phyloP scores from a whole-genome alignment of 2,797 vertebrate genomes.

The Coendou prehensilis region DNA sequence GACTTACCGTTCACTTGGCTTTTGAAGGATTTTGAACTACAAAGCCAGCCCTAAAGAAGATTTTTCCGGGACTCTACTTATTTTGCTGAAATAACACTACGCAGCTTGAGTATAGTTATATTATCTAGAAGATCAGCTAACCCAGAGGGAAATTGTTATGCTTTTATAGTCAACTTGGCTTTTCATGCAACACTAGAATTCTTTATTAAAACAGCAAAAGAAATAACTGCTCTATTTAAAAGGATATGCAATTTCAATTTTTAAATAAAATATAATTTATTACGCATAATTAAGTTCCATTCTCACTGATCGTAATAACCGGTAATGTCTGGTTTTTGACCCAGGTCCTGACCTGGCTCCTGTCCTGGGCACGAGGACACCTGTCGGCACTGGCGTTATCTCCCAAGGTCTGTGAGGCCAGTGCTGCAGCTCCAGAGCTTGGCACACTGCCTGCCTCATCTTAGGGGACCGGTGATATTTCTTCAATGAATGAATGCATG shows the following conservation, averaged over 20 bases:
- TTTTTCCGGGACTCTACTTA: background rate
- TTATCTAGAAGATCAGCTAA: background rate
- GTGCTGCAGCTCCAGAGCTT: background rate
- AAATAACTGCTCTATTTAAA: background rate
- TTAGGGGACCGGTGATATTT: constrained; percentile 10
- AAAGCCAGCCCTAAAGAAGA: background rate
- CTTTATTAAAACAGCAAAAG: constrained; percentile 49
- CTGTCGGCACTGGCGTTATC: background rate
- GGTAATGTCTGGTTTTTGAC: background rate
- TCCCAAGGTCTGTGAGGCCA: constrained; percentile 14
- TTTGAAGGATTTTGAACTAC: background rate
- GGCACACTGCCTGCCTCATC: background rate
- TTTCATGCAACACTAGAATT: constrained; percentile 14
- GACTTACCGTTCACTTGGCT: background rate
- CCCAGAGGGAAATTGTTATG: background rate
- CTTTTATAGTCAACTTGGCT: background rate
- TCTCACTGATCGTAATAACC: background rate
- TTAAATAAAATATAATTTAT: constrained; percentile 45
- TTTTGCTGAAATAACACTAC: constrained; percentile 16
- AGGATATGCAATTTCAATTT: constrained; percentile 5
- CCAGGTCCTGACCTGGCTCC: background rate
- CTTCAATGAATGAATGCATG: background rate
- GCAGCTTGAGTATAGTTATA: background rate
- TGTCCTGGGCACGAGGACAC: background rate
- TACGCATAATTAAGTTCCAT: background rate